These are phyloP conservation scores for Proales similis DNA, from an alignment of 1,140 invertebrate species.

Conservation along the genomic window DNA sequence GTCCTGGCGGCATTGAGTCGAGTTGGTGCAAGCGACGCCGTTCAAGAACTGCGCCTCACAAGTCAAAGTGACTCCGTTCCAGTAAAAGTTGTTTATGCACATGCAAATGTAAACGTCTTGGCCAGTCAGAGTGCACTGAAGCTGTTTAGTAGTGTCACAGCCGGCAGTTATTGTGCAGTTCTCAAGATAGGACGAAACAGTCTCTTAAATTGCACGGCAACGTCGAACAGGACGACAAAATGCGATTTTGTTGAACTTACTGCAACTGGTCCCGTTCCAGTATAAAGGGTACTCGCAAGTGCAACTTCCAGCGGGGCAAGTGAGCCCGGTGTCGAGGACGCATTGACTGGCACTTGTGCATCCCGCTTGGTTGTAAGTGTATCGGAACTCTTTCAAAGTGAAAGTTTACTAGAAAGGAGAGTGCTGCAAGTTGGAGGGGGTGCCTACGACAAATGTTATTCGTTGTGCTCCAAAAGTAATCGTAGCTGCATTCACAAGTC, in stretches of 20 bases:
- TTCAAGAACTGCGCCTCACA: background rate
- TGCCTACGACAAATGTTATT: too few relatives aligned
- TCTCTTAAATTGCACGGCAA: too few relatives aligned
- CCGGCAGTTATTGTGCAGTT: background rate
- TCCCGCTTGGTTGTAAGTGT: conserved; percentile 12
- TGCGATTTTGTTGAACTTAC: too few relatives aligned
- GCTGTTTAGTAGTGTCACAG: conserved; percentile 16
- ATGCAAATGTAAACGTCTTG: conserved; percentile 22
- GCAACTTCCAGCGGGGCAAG: background rate
- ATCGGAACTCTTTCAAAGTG: background rate
- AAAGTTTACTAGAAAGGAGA: background rate
- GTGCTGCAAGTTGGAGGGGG: too few relatives aligned
- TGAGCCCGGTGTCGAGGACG: background rate
- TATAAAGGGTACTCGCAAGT: background rate
- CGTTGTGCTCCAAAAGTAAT: too few relatives aligned
- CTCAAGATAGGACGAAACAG: conserved; percentile 3
- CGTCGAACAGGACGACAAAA: too few relatives aligned
- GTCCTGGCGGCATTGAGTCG: conserved; percentile 12
- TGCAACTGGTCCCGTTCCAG: conserved; percentile 20
- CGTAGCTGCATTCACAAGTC: too few relatives aligned
- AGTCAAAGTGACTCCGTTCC: background rate
- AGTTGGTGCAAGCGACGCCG: background rate
- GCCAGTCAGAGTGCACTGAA: conserved; percentile 11
- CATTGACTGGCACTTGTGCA: conserved; percentile 12
- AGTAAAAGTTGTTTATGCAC: conserved; percentile 20